phyloP scores from a whole-genome alignment of 2,888 invertebrate genomes.

The Thera britannica region DNA sequence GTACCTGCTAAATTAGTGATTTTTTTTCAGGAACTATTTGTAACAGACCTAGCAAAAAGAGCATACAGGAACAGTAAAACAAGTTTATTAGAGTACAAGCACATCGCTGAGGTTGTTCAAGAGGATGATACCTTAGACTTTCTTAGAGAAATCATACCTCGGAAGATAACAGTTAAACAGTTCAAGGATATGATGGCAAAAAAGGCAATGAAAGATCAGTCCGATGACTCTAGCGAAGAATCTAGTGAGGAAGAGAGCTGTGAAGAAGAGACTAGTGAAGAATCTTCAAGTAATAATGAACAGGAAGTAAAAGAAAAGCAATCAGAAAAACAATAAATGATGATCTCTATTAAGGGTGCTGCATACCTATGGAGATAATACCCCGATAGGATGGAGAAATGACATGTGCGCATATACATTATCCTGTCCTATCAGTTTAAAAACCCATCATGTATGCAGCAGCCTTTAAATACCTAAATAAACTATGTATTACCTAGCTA shows the following conservation, averaged over 20 bases:
- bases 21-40: slow-evolving; percentile 87
- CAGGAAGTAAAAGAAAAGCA: slow-evolving; percentile 50
- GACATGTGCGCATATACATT: no score
- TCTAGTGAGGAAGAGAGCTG: slow-evolving; percentile 55
- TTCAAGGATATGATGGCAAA: slow-evolving; percentile 88
- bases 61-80: slow-evolving; percentile 83
- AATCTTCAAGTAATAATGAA: slow-evolving; percentile 65
- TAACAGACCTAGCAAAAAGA: slow-evolving; percentile 86
- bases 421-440: no score
- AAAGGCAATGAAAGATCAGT: slow-evolving; percentile 67
- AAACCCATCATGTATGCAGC: no score
- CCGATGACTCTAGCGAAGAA: slow-evolving; percentile 68
- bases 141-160: slow-evolving; percentile 89
- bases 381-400: no score
- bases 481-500: no score
- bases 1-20: not conserved
- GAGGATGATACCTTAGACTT: slow-evolving; percentile 88
- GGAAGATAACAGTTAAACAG: slow-evolving; percentile 88
- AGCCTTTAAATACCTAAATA: no score
- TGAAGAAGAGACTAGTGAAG: slow-evolving; percentile 57
- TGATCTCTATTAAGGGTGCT: no score
- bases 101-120: slow-evolving; percentile 89
- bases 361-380: no score
- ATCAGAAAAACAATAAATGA: not conserved
- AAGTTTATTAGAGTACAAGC: slow-evolving; percentile 87